Evolutionary conservation across 2,888 invertebrate genomes (phyloP).

Genomic region (Aspidiotus rigidus): DNA sequence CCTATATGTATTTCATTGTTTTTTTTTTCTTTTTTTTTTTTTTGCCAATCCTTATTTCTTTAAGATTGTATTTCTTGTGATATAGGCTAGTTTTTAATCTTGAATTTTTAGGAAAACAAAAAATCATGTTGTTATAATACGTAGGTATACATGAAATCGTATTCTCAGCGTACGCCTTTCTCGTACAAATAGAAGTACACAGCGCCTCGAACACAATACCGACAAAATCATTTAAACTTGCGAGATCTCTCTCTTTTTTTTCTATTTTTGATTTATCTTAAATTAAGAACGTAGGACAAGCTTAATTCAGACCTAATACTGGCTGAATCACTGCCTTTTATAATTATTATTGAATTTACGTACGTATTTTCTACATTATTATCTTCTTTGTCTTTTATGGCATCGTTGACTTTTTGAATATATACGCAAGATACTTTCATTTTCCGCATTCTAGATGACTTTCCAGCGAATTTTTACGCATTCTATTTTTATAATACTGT

Average conservation of each 20-base stretch:
- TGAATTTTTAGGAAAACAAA: too few relatives aligned
- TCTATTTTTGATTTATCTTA: background rate
- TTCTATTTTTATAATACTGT: conserved; percentile 8
- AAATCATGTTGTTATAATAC: too few relatives aligned
- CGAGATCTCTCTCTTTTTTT: conserved; percentile 21
- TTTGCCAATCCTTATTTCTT: too few relatives aligned
- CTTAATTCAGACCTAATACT: conserved; percentile 22
- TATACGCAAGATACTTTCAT: conserved; percentile 8
- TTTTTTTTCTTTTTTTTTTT: too few relatives aligned
- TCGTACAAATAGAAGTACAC: too few relatives aligned
- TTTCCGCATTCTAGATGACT: conserved; percentile 24
- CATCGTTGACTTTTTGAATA: conserved; percentile 9
- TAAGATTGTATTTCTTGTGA: too few relatives aligned
- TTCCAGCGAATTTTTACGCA: conserved; percentile 14
- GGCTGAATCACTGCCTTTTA: conserved; percentile 31
- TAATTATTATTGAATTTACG: conserved; percentile 18
- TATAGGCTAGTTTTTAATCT: too few relatives aligned
- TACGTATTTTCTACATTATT: background rate
- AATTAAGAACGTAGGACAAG: conserved; percentile 4
- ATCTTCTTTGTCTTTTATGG: conserved; percentile 6
- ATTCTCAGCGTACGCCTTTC: too few relatives aligned
- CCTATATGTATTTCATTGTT: too few relatives aligned
- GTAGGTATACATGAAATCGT: too few relatives aligned
- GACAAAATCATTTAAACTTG: background rate
- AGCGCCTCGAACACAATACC: too few relatives aligned